A percentile compares a stretch with the other conserved stretches of the same genome.
These are phyloP conservation scores for Lipotes vexillifer DNA, from an alignment of 2,113 vertebrate species.

Conservation along the genomic window DNA sequence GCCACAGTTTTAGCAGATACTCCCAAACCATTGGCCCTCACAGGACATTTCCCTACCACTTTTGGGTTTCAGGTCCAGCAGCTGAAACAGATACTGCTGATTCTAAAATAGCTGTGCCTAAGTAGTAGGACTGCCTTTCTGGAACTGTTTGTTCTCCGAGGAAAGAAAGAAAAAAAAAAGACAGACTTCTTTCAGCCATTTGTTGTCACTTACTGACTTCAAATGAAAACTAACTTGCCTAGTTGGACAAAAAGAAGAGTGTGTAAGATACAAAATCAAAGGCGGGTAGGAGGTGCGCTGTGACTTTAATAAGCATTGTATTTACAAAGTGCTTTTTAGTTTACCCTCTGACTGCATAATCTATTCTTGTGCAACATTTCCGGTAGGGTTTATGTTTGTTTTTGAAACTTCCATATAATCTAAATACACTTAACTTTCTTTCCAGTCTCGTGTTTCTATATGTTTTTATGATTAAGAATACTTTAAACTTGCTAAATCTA, in stretches of 20 bases:
- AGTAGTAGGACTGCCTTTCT: not conserved
- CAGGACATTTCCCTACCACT: not conserved
- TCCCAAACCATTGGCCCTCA: not conserved
- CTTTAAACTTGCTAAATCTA: conserved; percentile 1
- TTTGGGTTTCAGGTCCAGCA: conserved; percentile 53
- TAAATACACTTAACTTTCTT: not conserved
- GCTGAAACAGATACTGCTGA: not conserved
- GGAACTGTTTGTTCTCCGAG: not conserved
- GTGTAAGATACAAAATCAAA: not conserved
- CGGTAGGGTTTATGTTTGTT: conserved; percentile 35
- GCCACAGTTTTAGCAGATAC: conserved; percentile 46
- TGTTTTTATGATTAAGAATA: not conserved
- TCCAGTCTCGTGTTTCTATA: not conserved
- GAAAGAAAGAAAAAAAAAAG: not conserved
- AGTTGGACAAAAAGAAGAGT: not conserved
- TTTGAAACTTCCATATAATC: conserved; percentile 4
- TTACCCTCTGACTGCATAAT: not conserved
- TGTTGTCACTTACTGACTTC: conserved; percentile 47
- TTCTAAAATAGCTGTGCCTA: not conserved
- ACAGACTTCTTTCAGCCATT: not conserved
- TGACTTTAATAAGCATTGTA: not conserved
- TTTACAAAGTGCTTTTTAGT: not conserved
- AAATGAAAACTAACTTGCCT: conserved; percentile 52
- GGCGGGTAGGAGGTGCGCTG: not conserved
- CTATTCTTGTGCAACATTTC: conserved; percentile 25